A percentile compares a stretch with the other conserved stretches of the same genome.
phyloP scores from a whole-genome alignment of 2,888 invertebrate species.

The Lasioglossum pauxillum region DNA sequence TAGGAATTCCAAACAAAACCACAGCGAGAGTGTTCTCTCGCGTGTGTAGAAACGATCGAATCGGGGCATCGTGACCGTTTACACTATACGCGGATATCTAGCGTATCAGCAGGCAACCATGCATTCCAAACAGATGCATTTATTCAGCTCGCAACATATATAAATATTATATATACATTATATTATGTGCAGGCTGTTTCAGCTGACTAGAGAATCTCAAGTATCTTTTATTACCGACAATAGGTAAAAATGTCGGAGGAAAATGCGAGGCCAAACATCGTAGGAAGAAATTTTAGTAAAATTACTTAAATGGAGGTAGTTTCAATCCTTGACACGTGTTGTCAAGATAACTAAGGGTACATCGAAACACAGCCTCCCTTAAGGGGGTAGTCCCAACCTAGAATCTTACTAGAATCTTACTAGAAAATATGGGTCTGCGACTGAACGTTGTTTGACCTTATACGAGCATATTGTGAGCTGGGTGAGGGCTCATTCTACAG shows the following conservation, averaged over 20 bases:
- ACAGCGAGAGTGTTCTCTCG: conserved; percentile 62
- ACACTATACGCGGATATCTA: conserved; percentile 78
- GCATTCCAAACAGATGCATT: conserved; percentile 61
- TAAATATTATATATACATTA: conserved; percentile 1
- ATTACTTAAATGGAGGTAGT: not conserved
- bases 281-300: not conserved
- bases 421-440: no score
- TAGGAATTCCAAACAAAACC: conserved; percentile 76
- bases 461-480: no score
- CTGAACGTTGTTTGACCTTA: no score
- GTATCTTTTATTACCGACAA: not conserved
- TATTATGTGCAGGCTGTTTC: not conserved
- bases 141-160: not conserved
- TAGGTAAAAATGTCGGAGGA: not conserved
- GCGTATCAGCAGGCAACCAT: conserved; percentile 62
- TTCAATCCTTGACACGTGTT: not conserved
- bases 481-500: no score
- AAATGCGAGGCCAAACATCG: not conserved
- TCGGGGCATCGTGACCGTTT: conserved; percentile 76
- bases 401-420: no score
- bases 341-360: not conserved
- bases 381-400: no score
- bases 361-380: not conserved
- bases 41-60: conserved; percentile 63
- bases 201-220: not conserved